A percentile compares a stretch with the other conserved stretches of the same genome.
Evolutionary conservation across 2,888 invertebrate genomes (phyloP).

Genomic region (Amblyjoppa proteus): DNA sequence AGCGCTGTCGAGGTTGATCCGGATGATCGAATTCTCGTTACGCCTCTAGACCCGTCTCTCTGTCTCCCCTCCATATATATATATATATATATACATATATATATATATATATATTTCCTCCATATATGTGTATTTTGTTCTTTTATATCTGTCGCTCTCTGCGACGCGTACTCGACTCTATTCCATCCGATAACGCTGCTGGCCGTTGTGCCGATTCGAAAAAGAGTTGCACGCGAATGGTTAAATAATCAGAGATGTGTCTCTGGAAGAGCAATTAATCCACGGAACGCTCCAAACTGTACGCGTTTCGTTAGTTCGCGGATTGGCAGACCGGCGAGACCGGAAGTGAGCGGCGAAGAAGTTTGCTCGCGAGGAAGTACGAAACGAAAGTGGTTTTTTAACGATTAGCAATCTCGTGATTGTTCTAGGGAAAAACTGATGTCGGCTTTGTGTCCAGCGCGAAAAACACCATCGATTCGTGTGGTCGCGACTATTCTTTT

Average conservation of each 20-base stretch:
- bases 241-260: conserved; percentile 50
- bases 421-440: no score
- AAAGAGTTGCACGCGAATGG: conserved; percentile 38
- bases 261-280: conserved; percentile 39
- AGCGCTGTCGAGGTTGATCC: conserved; percentile 58
- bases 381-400: no score
- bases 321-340: background rate
- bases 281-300: background rate
- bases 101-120: background rate
- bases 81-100: conserved; percentile 6
- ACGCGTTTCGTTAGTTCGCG: background rate
- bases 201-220: conserved; percentile 13
- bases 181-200: conserved; percentile 1
- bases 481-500: no score
- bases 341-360: background rate
- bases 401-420: no score
- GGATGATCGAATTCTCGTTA: conserved; percentile 66
- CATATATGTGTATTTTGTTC: background rate
- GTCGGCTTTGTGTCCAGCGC: no score
- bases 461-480: no score
- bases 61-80: background rate
- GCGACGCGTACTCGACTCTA: background rate
- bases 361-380: no score
- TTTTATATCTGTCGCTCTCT: background rate
- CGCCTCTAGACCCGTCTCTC: background rate